Evolutionary conservation across 2,888 invertebrate genomes (phyloP).

Genomic region (Folsomia candida): DNA sequence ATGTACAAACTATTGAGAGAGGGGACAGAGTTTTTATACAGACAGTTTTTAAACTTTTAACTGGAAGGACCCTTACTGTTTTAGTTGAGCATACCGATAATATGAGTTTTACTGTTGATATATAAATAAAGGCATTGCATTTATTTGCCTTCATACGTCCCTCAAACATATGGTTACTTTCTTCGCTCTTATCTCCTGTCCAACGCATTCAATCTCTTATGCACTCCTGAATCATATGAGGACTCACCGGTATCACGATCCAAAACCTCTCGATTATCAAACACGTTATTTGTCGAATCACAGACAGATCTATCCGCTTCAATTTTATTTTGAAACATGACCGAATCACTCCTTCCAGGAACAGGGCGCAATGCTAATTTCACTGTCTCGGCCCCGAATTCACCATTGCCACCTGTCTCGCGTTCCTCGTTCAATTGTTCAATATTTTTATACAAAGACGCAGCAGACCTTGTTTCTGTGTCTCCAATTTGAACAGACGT

Average conservation of each 20-base stretch:
- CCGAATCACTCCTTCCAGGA: background rate
- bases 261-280: background rate
- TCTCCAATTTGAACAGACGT: background rate
- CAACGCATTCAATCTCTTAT: no score
- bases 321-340: background rate
- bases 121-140: no score
- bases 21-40: no score
- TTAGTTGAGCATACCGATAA: no score
- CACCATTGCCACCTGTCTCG: background rate
- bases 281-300: slow-evolving; percentile 7
- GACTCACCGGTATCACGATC: slow-evolving; percentile 9
- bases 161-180: no score
- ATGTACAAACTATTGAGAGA: no score
- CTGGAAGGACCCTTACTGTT: no score
- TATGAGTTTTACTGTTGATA: no score
- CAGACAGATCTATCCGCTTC: slow-evolving; percentile 21
- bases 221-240: no score
- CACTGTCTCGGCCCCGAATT: background rate
- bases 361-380: background rate
- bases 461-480: background rate
- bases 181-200: no score
- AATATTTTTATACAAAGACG: background rate
- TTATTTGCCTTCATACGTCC: no score
- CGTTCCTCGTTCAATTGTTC: background rate
- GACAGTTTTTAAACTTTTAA: no score